Conservation (phyloP, 2,888 invertebrate species). For the Netelia virgata region DNA sequence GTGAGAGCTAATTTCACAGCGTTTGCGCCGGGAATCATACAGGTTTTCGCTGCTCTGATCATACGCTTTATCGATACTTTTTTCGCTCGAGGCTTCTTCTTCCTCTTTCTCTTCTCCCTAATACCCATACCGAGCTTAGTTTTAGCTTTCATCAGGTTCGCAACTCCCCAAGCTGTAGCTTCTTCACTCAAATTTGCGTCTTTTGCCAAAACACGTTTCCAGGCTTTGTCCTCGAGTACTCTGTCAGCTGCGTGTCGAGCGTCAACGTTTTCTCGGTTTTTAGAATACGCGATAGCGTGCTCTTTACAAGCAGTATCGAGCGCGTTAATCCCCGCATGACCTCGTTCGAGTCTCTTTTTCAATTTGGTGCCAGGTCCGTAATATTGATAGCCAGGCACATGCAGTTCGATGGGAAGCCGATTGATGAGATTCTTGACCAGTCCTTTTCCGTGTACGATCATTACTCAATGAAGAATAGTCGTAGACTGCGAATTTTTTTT, state of each 20-base stretch:
- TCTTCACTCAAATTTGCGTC: constrained; percentile 77
- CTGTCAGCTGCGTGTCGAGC: constrained; percentile 79
- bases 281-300: constrained; percentile 68
- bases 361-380: not conserved
- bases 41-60: constrained; percentile 27
- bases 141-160: constrained; percentile 78
- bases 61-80: not conserved
- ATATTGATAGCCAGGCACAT: constrained; percentile 40
- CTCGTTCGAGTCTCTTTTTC: not conserved
- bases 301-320: constrained; percentile 4
- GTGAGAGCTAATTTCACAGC: not conserved
- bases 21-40: not conserved
- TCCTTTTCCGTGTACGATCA: too few species aligned
- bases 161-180: constrained; percentile 72
- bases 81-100: constrained; percentile 12
- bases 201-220: constrained; percentile 72
- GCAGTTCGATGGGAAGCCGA: not conserved
- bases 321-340: not conserved
- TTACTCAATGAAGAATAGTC: too few species aligned
- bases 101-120: not conserved
- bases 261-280: constrained; percentile 52
- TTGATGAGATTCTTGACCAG: too few species aligned
- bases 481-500: too few species aligned
- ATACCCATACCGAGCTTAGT: constrained; percentile 75
- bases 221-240: constrained; percentile 76